Percentiles rank a stretch among this genome's conserved stretches.
Evolutionary conservation across 1,140 invertebrate species (phyloP).

Genomic region (Zaprionus ornatus): DNA sequence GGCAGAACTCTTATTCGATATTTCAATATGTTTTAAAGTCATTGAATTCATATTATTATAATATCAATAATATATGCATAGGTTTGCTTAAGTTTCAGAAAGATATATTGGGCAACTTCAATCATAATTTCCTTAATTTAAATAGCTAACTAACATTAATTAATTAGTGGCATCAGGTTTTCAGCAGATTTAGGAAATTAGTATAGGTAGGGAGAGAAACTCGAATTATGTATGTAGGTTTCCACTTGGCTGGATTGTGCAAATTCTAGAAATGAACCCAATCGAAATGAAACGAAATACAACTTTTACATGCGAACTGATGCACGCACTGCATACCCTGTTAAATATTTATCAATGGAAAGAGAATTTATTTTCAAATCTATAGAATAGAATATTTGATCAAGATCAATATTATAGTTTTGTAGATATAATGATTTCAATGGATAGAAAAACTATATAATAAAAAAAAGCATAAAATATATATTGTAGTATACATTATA

Average conservation of each 20-base stretch:
- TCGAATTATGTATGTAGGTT: neutral
- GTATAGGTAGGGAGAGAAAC: neutral
- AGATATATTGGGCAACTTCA: neutral
- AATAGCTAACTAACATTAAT: neutral
- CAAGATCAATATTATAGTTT: no score
- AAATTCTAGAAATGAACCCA: neutral
- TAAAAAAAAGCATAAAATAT: no score
- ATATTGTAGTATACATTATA: no score
- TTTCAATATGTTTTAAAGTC: no score
- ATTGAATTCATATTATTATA: no score
- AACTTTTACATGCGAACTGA: neutral
- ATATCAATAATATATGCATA: no score
- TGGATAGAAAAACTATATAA: no score
- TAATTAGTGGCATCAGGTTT: slow-evolving; percentile 1
- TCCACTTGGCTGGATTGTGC: neutral
- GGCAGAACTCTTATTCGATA: no score
- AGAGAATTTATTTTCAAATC: no score
- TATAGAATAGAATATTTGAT: no score
- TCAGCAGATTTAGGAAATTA: neutral
- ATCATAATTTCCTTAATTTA: neutral
- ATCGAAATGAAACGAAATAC: neutral
- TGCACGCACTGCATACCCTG: neutral
- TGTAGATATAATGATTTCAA: no score
- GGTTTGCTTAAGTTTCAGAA: no score
- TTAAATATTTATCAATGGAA: neutral